Percentiles rank a stretch among this genome's conserved stretches.
Conservation (phyloP, 2,888 invertebrate genomes). For the Diaprepes abbreviatus region DNA sequence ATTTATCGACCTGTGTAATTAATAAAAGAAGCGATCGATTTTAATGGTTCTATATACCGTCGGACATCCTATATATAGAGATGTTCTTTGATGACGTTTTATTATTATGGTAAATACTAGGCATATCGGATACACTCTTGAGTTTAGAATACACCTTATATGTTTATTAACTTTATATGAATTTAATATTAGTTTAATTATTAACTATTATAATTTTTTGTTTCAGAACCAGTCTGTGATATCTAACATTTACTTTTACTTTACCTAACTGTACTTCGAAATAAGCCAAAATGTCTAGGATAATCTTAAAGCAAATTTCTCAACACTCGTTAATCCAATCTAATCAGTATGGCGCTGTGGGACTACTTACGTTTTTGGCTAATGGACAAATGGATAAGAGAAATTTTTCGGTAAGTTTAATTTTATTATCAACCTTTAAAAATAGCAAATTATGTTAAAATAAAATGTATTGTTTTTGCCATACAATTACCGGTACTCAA, state of each 20-base stretch:
- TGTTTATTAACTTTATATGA: no score
- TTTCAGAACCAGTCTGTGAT: slow-evolving; percentile 41
- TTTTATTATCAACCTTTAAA: background rate
- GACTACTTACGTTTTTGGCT: slow-evolving; percentile 33
- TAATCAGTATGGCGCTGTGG: slow-evolving; percentile 26
- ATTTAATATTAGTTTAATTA: background rate
- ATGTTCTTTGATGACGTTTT: no score
- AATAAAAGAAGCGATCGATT: no score
- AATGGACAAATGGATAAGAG: slow-evolving; percentile 34
- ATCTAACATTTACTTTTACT: slow-evolving; percentile 19
- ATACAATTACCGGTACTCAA: no score
- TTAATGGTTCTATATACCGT: no score
- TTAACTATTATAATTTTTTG: background rate
- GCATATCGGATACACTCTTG: no score
- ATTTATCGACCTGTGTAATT: no score
- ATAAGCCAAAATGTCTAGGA: slow-evolving; percentile 43
- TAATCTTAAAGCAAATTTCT: slow-evolving; percentile 42
- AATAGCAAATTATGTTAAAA: no score
- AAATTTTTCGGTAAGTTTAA: slow-evolving; percentile 45
- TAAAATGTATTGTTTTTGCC: no score
- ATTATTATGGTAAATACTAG: no score
- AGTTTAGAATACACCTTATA: no score
- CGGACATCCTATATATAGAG: no score
- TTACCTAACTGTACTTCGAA: slow-evolving; percentile 1
- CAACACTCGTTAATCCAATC: slow-evolving; percentile 29